Evolutionary conservation across 2,797 vertebrate genomes (phyloP).

Genomic region (Hemitrygon akajei): DNA sequence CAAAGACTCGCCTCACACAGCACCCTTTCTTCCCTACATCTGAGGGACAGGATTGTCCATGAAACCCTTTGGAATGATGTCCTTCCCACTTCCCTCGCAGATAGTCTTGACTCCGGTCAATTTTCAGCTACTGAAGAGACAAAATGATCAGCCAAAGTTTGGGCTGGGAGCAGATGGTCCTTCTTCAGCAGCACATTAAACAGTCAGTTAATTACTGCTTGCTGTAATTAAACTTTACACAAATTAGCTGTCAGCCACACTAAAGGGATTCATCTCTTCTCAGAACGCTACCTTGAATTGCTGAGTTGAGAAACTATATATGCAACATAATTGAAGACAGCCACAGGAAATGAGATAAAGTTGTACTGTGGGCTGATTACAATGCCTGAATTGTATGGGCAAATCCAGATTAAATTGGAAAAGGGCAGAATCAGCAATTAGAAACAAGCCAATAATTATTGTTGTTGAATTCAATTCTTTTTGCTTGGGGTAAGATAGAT

Average conservation of each 20-base stretch:
- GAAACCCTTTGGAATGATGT: not conserved
- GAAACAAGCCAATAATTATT: not conserved
- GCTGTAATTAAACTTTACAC: constrained; percentile 80
- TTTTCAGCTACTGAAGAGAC: constrained; percentile 41
- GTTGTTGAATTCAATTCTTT: constrained; percentile 1
- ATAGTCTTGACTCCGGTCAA: not conserved
- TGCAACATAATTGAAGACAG: constrained; percentile 54
- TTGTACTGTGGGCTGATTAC: not conserved
- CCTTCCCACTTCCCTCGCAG: not conserved
- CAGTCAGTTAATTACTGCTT: constrained; percentile 76
- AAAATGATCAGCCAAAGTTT: constrained; percentile 46
- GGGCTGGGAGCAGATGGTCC: constrained; percentile 58
- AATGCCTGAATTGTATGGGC: not conserved
- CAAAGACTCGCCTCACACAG: not conserved
- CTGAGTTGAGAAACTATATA: constrained; percentile 54
- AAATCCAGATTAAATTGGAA: not conserved
- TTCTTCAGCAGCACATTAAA: constrained; percentile 55
- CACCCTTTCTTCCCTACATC: not conserved
- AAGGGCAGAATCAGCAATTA: not conserved
- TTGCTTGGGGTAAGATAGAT: not conserved
- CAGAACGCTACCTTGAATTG: constrained; percentile 67
- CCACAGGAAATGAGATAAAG: constrained; percentile 17
- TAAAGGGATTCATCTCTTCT: constrained; percentile 63
- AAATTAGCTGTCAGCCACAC: constrained; percentile 72
- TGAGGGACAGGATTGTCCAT: not conserved